Evolutionary conservation across 2,888 invertebrate species (phyloP), one percentile per base, ranked within the genome.

Genomic region (Anticlea derivata): DNA sequence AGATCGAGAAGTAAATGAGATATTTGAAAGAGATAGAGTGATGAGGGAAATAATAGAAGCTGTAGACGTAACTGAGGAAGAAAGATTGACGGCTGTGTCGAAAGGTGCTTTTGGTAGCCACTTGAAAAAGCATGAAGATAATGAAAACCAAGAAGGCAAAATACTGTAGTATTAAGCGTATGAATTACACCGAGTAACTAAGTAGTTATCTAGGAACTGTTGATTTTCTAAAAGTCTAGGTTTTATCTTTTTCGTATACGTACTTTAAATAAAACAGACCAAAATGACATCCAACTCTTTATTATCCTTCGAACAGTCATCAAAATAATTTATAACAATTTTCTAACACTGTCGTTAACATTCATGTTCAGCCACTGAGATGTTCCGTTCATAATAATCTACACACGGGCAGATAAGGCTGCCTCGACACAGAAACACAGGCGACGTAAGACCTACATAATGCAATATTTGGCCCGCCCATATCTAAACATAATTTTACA

Each of bases 261-360:
- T 17, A 17, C 17, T 17, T 40, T 13, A 57, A 66, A 77, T 83
- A 83, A 78, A 71, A 83, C 74, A 71, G 70, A 69, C 68, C 58
- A 69, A 72, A 70, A 37, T 90, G 91, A 91, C 91, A 91, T 91
- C 91, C 91, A 91, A 91, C 91, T 91, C 91, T 91, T 91, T 91
- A 91, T 91, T 91, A 90, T 91, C 86, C 80, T 91, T 91, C 87
- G 90, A 91, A 91, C 91, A 91, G 91, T 91, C 91, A 91, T 91
- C 91, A 91, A 91, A 91, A 91, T 91, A 91, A 91, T 91, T 91
- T 91, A 91, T 91, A 91, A 91, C 91, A 90, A 91, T 89, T 91
- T 91, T 90, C 90, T 89, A 89, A 90, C 89, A 90, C 89, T 90
- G 90, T 86, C 83, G 86, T 86, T 87, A 81, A 88, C 87, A 90